Evolutionary conservation across 2,113 vertebrate species (phyloP).

Genomic region (Phrynocephalus versicolor): DNA sequence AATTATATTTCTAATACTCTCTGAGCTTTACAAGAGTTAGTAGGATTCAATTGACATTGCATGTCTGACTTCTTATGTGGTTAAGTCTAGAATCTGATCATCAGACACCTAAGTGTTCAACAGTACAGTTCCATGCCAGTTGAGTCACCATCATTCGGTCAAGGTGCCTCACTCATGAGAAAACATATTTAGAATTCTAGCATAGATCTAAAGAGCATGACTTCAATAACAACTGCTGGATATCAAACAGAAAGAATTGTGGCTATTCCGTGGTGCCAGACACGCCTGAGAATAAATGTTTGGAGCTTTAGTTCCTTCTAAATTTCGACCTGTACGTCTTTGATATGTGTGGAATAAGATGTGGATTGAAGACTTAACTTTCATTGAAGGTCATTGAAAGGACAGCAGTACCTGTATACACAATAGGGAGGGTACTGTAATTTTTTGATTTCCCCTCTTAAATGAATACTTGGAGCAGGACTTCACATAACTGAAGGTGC

Average conservation of each 20-base stretch:
- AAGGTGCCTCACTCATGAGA: not conserved
- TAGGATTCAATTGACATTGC: not conserved
- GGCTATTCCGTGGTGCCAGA: slow-evolving; percentile 38
- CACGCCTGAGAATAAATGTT: slow-evolving; percentile 20
- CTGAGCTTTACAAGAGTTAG: slow-evolving; percentile 8
- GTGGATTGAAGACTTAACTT: not conserved
- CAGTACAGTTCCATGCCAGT: not conserved
- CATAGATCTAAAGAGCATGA: slow-evolving; percentile 26
- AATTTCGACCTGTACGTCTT: not conserved
- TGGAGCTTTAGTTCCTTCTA: slow-evolving; percentile 3
- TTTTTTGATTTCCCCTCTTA: not conserved
- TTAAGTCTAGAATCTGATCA: slow-evolving; percentile 34
- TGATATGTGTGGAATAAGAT: not conserved
- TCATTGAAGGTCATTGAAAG: not conserved
- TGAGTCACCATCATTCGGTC: not conserved
- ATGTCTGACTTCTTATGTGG: slow-evolving; percentile 1
- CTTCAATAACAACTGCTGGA: not conserved
- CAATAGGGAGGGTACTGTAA: not conserved
- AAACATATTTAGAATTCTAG: not conserved
- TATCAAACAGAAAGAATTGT: slow-evolving; percentile 1
- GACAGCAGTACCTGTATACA: not conserved
- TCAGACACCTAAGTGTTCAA: slow-evolving; percentile 26
- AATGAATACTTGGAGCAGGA: not conserved
- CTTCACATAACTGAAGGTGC: not conserved
- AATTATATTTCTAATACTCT: not conserved